Evolutionary conservation across 2,797 vertebrate genomes (phyloP).

Genomic region (Darevskia mixta): DNA sequence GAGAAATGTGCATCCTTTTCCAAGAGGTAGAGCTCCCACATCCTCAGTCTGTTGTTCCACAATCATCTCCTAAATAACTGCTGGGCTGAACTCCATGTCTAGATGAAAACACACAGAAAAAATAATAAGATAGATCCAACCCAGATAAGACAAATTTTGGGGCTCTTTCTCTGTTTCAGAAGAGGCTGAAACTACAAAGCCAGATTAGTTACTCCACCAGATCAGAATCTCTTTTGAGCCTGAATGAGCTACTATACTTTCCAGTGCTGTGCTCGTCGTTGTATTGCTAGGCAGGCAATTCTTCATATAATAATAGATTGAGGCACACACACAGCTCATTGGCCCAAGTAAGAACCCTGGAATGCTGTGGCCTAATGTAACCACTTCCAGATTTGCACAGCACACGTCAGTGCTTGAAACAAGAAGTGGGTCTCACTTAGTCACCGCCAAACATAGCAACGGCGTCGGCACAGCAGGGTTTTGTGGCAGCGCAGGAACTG

Average conservation of each 20-base stretch:
- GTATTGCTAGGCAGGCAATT: neutral
- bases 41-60: accelerated
- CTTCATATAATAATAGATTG: constrained; percentile 28
- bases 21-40: neutral
- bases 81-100: neutral
- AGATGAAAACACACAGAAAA: accelerated
- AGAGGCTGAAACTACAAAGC: neutral
- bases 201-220: neutral
- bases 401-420: constrained; percentile 75
- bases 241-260: neutral
- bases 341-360: constrained; percentile 49
- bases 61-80: accelerated
- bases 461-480: constrained; percentile 67
- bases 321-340: neutral
- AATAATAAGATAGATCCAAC: neutral
- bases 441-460: constrained; percentile 75
- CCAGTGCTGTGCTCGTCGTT: accelerated
- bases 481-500: neutral
- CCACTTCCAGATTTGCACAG: constrained; percentile 61
- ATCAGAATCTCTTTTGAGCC: neutral
- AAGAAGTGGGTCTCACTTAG: constrained; percentile 49
- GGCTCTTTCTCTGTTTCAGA: accelerated
- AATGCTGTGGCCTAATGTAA: constrained; percentile 54
- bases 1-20: neutral
- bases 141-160: neutral